Percentiles rank a stretch among this genome's conserved stretches.
Evolutionary conservation across 2,113 vertebrate species (phyloP).

Genomic region (Eupsittula cactorum): DNA sequence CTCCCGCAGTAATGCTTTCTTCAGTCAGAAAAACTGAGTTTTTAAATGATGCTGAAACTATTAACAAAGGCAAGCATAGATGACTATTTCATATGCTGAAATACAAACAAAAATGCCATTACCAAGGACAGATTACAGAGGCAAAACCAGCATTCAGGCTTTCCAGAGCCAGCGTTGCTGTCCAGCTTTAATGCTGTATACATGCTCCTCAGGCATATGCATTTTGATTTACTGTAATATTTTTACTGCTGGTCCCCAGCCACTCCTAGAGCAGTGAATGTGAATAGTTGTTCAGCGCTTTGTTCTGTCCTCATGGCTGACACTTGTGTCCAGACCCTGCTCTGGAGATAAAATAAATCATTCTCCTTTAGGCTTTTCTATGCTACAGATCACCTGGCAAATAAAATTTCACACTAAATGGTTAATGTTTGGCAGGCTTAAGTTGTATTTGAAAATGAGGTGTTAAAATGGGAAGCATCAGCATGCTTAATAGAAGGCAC

Average conservation of each 20-base stretch:
- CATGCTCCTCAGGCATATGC: not conserved
- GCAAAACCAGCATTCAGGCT: not conserved
- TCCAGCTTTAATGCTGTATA: not conserved
- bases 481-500: not conserved
- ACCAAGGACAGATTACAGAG: not conserved
- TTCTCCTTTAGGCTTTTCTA: not conserved
- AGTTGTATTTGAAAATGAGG: not conserved
- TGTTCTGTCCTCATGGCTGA: not conserved
- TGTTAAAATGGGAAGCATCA: not conserved
- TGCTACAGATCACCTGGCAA: not conserved
- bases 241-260: not conserved
- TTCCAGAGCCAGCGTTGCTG: not conserved
- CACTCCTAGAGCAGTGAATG: not conserved
- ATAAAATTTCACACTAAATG: not conserved
- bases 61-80: not conserved
- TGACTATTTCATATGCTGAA: not conserved
- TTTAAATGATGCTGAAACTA: not conserved
- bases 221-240: not conserved
- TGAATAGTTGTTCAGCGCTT: not conserved
- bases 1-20: not conserved
- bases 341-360: not conserved
- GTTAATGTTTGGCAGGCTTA: not conserved
- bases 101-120: not conserved
- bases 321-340: fast-evolving
- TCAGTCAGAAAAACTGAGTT: not conserved